Conservation (phyloP, 2,797 vertebrate genomes). For the Pterois miles region DNA sequence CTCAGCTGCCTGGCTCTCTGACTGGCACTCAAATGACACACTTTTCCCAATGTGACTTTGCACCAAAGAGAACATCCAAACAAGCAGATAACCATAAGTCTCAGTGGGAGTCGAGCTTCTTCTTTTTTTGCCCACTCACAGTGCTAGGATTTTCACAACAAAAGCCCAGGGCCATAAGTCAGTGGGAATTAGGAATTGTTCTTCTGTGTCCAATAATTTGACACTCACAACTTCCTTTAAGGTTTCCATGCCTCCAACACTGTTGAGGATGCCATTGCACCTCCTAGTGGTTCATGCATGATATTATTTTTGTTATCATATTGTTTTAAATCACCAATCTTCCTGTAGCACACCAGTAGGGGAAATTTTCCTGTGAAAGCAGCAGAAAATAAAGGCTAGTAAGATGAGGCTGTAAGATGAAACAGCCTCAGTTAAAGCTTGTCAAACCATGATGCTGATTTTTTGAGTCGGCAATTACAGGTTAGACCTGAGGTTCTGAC, state of each 20-base stretch:
- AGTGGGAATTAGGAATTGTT: not conserved
- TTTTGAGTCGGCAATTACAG: not conserved
- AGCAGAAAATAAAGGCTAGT: too few relatives aligned
- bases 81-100: not conserved
- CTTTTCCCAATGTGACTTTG: not conserved
- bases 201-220: not conserved
- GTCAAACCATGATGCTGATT: not conserved
- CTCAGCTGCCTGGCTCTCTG: not conserved
- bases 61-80: slow-evolving; percentile 13
- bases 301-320: not conserved
- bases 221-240: not conserved
- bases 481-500: not conserved
- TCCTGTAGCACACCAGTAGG: not conserved
- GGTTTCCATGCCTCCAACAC: not conserved
- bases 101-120: not conserved
- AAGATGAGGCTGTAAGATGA: not conserved
- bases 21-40: not conserved
- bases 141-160: slow-evolving; percentile 1
- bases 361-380: not conserved
- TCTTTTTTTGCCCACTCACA: not conserved
- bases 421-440: not conserved
- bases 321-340: too few relatives aligned
- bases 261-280: not conserved
- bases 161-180: not conserved
- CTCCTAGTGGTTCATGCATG: not conserved